Conservation (phyloP, 2,888 invertebrate genomes). For the Lasioglossum pauxillum region DNA sequence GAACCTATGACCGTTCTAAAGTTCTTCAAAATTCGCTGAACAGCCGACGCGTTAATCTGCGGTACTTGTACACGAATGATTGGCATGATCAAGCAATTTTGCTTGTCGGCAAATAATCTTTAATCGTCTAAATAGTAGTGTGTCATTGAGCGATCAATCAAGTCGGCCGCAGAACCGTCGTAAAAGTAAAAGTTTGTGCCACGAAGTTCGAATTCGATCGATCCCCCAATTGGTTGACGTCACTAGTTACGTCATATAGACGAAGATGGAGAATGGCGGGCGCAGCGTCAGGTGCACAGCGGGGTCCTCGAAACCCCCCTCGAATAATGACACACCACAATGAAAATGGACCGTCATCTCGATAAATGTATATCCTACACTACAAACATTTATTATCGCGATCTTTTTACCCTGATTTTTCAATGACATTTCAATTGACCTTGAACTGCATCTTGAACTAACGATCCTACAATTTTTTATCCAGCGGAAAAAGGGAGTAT, state of each 20-base stretch:
- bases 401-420: neutral
- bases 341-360: neutral
- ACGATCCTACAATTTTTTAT: neutral
- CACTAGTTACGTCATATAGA: constrained; percentile 73
- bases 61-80: neutral
- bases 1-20: neutral
- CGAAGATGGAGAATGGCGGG: constrained; percentile 51
- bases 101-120: neutral
- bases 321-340: constrained; percentile 11
- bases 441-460: constrained; percentile 15
- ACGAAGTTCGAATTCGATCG: constrained; percentile 65
- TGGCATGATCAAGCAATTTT: neutral
- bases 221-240: constrained; percentile 71
- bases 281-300: constrained; percentile 35
- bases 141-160: neutral
- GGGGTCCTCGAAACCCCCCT: constrained; percentile 19
- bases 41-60: neutral
- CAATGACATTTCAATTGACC: neutral
- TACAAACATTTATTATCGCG: neutral
- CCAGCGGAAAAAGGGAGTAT: neutral
- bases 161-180: neutral
- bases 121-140: neutral
- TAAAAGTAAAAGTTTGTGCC: constrained; percentile 16
- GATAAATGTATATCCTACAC: neutral
- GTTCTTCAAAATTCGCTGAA: neutral